phyloP scores from a whole-genome alignment of 2,113 vertebrate species.

The Podilymbus podiceps region DNA sequence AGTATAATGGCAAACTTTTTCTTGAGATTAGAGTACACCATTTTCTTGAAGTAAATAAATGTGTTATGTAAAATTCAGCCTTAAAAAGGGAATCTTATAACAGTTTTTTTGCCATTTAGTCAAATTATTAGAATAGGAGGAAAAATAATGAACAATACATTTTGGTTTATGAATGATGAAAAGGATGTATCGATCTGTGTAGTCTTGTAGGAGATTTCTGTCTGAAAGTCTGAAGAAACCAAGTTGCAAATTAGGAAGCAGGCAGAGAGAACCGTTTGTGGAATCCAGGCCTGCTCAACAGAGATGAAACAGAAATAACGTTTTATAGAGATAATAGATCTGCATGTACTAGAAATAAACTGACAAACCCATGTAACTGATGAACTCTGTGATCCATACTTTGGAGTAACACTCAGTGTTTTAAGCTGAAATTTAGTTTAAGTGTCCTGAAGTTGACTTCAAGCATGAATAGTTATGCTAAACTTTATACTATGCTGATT shows the following conservation, averaged over 20 bases:
- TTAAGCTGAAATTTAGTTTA: not conserved
- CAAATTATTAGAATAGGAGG: not conserved
- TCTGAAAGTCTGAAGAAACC: not conserved
- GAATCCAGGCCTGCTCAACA: not conserved
- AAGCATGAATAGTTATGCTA: accelerated
- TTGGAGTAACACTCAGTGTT: not conserved
- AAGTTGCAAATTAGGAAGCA: not conserved
- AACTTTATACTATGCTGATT: not conserved
- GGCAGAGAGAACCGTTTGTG: accelerated
- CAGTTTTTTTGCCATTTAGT: not conserved
- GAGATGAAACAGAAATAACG: not conserved
- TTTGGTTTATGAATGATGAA: not conserved
- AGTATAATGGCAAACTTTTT: not conserved
- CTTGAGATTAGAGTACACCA: not conserved
- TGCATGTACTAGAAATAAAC: not conserved
- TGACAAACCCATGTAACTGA: not conserved
- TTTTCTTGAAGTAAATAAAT: not conserved
- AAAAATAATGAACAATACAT: not conserved
- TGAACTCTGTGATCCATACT: not conserved
- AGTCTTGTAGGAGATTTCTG: not conserved
- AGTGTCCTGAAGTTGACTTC: not conserved
- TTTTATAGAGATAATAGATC: not conserved
- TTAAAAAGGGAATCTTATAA: not conserved
- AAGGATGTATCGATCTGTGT: not conserved
- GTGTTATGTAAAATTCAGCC: not conserved